Evolutionary conservation across 2,888 invertebrate genomes (phyloP), one percentile per base, ranked within the genome.

Genomic region (Drosophila phalerata): DNA sequence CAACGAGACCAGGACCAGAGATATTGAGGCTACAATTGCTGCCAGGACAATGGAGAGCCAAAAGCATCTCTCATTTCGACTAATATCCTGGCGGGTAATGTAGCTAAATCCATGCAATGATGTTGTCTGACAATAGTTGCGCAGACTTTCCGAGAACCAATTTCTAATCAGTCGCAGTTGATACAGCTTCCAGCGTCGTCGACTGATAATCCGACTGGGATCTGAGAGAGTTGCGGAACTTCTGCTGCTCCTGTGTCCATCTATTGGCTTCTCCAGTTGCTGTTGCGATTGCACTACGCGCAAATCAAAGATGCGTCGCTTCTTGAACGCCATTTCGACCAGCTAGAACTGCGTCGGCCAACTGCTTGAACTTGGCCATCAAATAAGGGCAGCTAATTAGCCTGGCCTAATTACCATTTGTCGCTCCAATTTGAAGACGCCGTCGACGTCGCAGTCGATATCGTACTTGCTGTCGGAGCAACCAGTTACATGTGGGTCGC

Each of bases 81-180:
- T 94, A 28, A 94, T 93, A 42, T 94, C 94, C 37, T 93, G 93
- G 83, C 95, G 94, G 3, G 94, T 94, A 32, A 95, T 94, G 79
- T 95, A 95, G 83, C 94, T 95, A 79, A 95, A 96, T 0, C 96
- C 96, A 83, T 96, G 96, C 56, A 96, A 91, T 69, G 95, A 95
- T 0, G 96, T 96, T 25, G 94, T 94, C 56, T 94, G 93, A 77
- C 96, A 96, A 91, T 95, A 96, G 77, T 95, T 94, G 5, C 90
- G 84, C 17, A 92, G 72, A 64, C 89, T 91, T 0, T 87, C 82
- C 9, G 66, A 47, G 19, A 93, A 85, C 92, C 92, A 92, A 5
- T 76, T 69, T 3, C 67, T 65, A 4, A 90, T 42, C n/a, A 68
- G 55, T 8, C 25, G 56, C 4, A 82, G 10, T 8, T 56, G 56